Evolutionary conservation across 2,113 vertebrate species (phyloP).

Genomic region (Elephantulus edwardii): DNA sequence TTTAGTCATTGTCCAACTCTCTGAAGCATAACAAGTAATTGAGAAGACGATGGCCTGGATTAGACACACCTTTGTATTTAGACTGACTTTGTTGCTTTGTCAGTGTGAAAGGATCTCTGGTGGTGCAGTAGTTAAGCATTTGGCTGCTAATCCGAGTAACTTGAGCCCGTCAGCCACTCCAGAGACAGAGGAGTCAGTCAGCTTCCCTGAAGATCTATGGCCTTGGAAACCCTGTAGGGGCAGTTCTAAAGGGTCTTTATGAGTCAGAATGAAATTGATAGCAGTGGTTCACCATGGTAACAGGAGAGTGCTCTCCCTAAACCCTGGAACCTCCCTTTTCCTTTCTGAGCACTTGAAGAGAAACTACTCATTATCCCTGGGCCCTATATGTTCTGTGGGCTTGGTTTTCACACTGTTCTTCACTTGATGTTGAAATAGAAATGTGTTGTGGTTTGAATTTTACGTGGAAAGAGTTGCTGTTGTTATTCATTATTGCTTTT

Average conservation of each 20-base stretch:
- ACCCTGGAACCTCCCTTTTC: neutral
- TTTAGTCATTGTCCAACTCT: no score
- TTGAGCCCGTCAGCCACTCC: neutral
- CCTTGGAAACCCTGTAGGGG: neutral
- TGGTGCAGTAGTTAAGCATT: neutral
- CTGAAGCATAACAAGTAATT: no score
- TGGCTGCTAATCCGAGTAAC: neutral
- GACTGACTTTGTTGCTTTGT: neutral
- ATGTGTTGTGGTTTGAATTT: neutral
- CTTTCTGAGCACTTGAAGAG: neutral
- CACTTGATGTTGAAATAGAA: constrained; percentile 14
- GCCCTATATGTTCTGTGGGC: neutral
- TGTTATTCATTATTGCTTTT: neutral
- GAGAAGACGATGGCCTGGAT: no score
- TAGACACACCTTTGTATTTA: no score
- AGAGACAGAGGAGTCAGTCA: neutral
- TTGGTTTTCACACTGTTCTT: neutral
- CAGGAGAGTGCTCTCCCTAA: neutral
- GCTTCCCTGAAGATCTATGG: neutral
- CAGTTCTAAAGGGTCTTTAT: neutral
- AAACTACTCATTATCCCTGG: neutral
- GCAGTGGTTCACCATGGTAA: neutral
- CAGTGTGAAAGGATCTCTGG: neutral
- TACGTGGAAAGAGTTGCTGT: neutral
- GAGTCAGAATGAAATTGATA: neutral